These are phyloP conservation scores for Callyntrura sp. DNA, from an alignment of 2,888 invertebrate species.

Conservation along the genomic window DNA sequence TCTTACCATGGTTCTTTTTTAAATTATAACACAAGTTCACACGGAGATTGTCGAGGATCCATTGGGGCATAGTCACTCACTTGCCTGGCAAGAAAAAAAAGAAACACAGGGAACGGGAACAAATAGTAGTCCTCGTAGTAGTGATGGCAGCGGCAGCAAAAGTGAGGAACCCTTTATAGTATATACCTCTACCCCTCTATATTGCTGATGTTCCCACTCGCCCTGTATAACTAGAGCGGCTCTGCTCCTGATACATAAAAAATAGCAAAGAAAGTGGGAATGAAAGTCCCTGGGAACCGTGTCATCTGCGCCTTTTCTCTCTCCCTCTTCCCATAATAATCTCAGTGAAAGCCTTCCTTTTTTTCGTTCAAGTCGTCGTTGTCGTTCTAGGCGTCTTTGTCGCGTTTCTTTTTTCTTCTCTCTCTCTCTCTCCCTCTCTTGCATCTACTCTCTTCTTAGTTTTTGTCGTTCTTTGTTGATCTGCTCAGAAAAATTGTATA, in stretches of 20 bases:
- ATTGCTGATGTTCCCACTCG: not conserved
- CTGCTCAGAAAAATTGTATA: conserved; percentile 39
- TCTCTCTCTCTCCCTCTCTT: not conserved
- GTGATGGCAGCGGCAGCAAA: no score
- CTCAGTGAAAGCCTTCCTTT: conserved; percentile 75
- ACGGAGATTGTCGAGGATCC: conserved; percentile 81
- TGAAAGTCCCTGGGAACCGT: conserved; percentile 79
- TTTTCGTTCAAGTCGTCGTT: conserved; percentile 29
- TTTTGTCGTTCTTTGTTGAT: conserved; percentile 50
- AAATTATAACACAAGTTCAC: conserved; percentile 79
- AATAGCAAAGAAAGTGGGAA: conserved; percentile 74
- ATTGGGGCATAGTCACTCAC: conserved; percentile 78
- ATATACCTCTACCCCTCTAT: no score
- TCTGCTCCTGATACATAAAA: conserved; percentile 48
- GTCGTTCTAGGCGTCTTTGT: conserved; percentile 3
- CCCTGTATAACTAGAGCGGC: no score
- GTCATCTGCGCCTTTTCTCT: conserved; percentile 78
- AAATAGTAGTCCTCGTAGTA: no score
- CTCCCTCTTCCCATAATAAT: conserved; percentile 75
- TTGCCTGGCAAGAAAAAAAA: conserved; percentile 49
- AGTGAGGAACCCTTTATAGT: no score
- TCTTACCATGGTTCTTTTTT: conserved; percentile 75
- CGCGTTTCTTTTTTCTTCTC: conserved; percentile 28
- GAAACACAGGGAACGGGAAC: conserved; percentile 21
- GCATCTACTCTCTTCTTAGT: not conserved